Conservation (phyloP, 2,888 invertebrate species). For the Sinopyrophorus schimmeli region DNA sequence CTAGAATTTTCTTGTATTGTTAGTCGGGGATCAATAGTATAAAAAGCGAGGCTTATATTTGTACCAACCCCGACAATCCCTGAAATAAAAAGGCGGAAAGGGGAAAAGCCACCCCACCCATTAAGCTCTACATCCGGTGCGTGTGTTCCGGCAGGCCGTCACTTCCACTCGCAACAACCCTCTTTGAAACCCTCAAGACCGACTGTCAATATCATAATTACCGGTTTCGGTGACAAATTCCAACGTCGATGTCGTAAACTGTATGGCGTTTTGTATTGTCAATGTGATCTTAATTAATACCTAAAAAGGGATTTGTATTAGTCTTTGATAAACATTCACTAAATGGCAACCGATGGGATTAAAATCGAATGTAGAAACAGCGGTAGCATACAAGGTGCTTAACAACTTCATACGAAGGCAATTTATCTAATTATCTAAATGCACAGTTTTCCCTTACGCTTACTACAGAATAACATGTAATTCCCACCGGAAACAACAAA, state of each 20-base stretch:
- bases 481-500: too few relatives aligned
- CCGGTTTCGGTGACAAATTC: constrained; percentile 21
- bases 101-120: constrained; percentile 26
- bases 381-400: too few relatives aligned
- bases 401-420: too few relatives aligned
- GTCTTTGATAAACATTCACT: too few relatives aligned
- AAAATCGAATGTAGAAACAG: too few relatives aligned
- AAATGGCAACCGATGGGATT: too few relatives aligned
- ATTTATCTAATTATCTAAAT: too few relatives aligned
- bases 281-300: too few relatives aligned
- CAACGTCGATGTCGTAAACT: constrained; percentile 17
- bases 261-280: too few relatives aligned
- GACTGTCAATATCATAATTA: constrained; percentile 34
- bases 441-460: too few relatives aligned
- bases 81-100: constrained; percentile 25
- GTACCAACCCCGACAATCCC: constrained; percentile 20
- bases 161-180: constrained; percentile 29
- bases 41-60: constrained; percentile 23
- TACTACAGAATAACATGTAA: too few relatives aligned
- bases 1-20: constrained; percentile 20
- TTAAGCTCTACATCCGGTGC: constrained; percentile 32
- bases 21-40: constrained; percentile 18
- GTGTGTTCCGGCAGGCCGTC: constrained; percentile 32
- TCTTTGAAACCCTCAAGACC: constrained; percentile 25
- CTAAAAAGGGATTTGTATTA: too few relatives aligned